Evolutionary conservation across 2,888 invertebrate genomes (phyloP).

Genomic region (Tethea ocularis): DNA sequence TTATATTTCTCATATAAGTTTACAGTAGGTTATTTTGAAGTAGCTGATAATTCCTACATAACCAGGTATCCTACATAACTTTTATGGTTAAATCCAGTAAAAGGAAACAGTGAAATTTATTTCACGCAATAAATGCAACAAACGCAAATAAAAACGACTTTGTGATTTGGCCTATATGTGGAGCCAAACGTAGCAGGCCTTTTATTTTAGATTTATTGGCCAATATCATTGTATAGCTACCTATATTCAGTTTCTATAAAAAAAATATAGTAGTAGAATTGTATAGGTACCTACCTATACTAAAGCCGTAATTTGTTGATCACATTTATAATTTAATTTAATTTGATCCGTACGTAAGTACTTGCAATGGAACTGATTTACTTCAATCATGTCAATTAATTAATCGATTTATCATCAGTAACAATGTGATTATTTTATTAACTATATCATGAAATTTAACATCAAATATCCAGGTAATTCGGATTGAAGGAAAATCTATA

Average conservation of each 20-base stretch:
- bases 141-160: constrained; percentile 9
- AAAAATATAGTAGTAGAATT: background rate
- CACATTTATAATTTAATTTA: background rate
- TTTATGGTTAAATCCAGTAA: constrained; percentile 28
- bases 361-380: no score
- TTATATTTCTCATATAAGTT: background rate
- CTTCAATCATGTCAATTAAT: no score
- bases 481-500: no score
- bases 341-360: no score
- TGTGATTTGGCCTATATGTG: constrained; percentile 29
- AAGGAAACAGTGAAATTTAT: constrained; percentile 27
- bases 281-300: background rate
- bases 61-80: constrained; percentile 18
- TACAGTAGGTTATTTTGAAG: no score
- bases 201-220: constrained; percentile 34
- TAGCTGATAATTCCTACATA: no score
- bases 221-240: constrained; percentile 34
- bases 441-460: no score
- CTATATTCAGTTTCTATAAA: constrained; percentile 17
- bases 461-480: no score
- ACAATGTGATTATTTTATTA: no score
- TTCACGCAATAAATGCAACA: constrained; percentile 30
- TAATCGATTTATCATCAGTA: no score
- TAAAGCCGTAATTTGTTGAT: background rate
- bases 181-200: constrained; percentile 29